Conservation (phyloP, 2,797 vertebrate genomes). For the Platalea minor region DNA sequence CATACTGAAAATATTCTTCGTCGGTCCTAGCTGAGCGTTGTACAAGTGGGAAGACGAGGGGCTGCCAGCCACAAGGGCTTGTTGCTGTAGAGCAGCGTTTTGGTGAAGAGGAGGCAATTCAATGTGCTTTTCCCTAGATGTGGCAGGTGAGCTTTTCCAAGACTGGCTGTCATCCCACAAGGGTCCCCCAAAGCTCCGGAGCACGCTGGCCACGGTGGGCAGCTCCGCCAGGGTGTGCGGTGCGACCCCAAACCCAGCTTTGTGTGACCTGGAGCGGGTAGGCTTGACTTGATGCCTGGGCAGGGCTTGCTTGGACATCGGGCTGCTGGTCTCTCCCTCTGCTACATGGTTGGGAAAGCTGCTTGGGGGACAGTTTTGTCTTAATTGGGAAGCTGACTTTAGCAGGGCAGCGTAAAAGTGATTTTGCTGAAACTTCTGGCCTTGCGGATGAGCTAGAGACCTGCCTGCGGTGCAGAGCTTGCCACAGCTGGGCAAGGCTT, state of each 20-base stretch:
- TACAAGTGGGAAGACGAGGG: rapidly evolving
- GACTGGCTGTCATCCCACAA: rapidly evolving
- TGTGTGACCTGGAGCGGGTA: too few relatives aligned
- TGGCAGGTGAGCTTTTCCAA: background rate
- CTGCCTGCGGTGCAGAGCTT: background rate
- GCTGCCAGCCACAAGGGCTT: rapidly evolving
- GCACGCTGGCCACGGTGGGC: rapidly evolving
- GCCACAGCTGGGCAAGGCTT: background rate
- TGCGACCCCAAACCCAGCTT: too few relatives aligned
- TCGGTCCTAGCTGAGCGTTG: background rate
- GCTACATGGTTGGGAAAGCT: rapidly evolving
- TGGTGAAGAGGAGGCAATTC: background rate
- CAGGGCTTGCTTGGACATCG: background rate
- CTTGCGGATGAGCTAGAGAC: background rate
- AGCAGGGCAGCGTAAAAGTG: rapidly evolving
- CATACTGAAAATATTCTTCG: background rate
- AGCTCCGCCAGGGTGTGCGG: rapidly evolving
- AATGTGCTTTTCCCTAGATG: rapidly evolving
- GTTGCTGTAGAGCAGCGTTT: too few relatives aligned
- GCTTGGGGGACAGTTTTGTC: background rate
- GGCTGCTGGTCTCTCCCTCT: background rate
- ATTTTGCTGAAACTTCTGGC: background rate
- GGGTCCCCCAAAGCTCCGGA: background rate
- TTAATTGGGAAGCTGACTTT: too few relatives aligned
- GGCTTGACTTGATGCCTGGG: background rate